Percentiles rank a stretch among this genome's conserved stretches.
Conservation (phyloP, 2,797 vertebrate species). For the Malacoraja senta region DNA sequence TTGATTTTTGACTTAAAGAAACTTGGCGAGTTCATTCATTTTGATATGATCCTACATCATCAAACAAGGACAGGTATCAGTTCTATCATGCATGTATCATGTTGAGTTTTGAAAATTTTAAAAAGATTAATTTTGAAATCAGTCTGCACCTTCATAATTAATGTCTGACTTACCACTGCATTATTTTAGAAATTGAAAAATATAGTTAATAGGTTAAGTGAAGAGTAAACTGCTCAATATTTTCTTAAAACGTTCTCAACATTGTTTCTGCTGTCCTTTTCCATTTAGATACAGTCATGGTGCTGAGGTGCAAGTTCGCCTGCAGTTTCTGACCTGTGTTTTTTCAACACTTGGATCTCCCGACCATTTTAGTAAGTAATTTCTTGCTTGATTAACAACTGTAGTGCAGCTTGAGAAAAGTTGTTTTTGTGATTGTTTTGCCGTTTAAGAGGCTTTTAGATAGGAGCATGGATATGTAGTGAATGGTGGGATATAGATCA, state of each 20-base stretch:
- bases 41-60: background rate
- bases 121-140: background rate
- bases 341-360: slow-evolving; percentile 96
- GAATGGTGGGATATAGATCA: too few relatives aligned
- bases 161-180: background rate
- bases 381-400: background rate
- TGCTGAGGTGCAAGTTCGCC: slow-evolving; percentile 92
- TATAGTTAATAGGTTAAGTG: background rate
- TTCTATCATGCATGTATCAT: background rate
- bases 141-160: background rate
- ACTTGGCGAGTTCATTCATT: background rate
- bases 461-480: too few relatives aligned
- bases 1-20: background rate
- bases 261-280: background rate
- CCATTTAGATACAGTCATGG: slow-evolving; percentile 86
- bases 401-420: slow-evolving; percentile 26
- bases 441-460: too few relatives aligned
- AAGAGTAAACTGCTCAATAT: background rate
- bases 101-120: too few relatives aligned
- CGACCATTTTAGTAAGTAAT: slow-evolving; percentile 90
- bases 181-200: background rate
- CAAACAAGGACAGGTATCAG: background rate
- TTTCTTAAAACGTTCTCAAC: background rate
- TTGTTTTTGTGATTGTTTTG: background rate
- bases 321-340: slow-evolving; percentile 95